Evolutionary conservation across 2,888 invertebrate genomes (phyloP), one percentile per base, ranked within the genome.

Genomic region (Mayetiola destructor): DNA sequence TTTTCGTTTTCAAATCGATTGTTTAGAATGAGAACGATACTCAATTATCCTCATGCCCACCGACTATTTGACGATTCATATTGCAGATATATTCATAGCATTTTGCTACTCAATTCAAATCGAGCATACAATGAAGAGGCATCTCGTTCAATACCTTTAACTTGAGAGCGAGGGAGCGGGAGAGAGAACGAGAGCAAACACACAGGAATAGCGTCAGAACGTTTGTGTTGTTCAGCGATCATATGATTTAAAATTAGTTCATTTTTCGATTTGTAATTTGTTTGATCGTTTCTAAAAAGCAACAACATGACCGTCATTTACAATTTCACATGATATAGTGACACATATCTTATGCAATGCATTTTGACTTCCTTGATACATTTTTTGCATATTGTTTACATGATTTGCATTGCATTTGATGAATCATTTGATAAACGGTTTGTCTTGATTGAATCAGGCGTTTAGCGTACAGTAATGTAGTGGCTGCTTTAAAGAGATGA

Each of bases 101-200:
- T n/a, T n/a, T n/a, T n/a, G n/a, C n/a, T n/a, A n/a, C n/a, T n/a
- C 48, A 48, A 48, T 48, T 48, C 27, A 48, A 27, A 27, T 27
- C 27, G 48, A 42, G 42, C 42, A 42, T n/a, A n/a, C n/a, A n/a
- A n/a, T n/a, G n/a, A n/a, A n/a, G n/a, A n/a, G n/a, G n/a, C n/a
- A n/a, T n/a, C n/a, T n/a, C n/a, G n/a, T n/a, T n/a, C n/a, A n/a
- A n/a, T n/a, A n/a, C n/a, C n/a, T n/a, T n/a, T n/a, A n/a, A n/a
- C n/a, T n/a, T n/a, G n/a, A n/a, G n/a, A n/a, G n/a, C n/a, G n/a
- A n/a, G n/a, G n/a, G n/a, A n/a, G n/a, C n/a, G n/a, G n/a, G n/a
- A n/a, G n/a, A n/a, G n/a, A n/a, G n/a, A 23, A 21, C 12, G 23
- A 42, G 8, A 39, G n/a, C 21, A 23, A 42, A 23, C 21, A 39